These are phyloP conservation scores for Vireo altiloquus DNA, from an alignment of 2,113 vertebrate genomes.

Conservation along the genomic window DNA sequence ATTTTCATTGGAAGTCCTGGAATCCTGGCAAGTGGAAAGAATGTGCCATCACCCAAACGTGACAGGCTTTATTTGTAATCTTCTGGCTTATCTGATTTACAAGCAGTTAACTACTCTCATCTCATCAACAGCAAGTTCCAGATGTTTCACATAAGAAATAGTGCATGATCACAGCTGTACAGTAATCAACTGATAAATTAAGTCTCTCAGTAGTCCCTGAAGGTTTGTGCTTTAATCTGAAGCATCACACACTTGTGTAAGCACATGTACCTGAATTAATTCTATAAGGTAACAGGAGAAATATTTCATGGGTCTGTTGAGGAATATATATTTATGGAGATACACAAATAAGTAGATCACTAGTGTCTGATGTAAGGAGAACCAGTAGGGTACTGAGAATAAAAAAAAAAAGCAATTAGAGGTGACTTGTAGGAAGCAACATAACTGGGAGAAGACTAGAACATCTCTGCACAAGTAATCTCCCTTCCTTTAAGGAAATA, in stretches of 20 bases:
- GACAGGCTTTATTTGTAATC: neutral
- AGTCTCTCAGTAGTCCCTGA: neutral
- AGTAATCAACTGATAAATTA: neutral
- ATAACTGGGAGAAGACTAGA: neutral
- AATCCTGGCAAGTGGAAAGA: neutral
- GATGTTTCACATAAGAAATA: neutral
- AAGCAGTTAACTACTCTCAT: neutral
- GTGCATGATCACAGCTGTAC: neutral
- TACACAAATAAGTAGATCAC: neutral
- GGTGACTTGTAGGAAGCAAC: neutral
- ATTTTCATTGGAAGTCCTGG: neutral
- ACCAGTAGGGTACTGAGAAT: neutral
- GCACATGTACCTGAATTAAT: rapidly evolving
- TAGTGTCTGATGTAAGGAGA: neutral
- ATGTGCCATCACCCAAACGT: rapidly evolving
- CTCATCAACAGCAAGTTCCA: neutral
- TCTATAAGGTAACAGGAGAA: neutral
- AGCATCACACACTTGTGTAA: neutral
- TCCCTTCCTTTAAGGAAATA: neutral
- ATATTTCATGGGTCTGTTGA: neutral
- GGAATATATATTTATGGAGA: neutral
- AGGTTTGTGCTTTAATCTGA: neutral
- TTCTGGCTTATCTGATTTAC: neutral
- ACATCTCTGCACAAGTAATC: neutral
- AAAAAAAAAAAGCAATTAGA: neutral